Evolutionary conservation across 2,797 vertebrate species (phyloP), one percentile per base, ranked within the genome.

Genomic region (Oophaga sylvatica): DNA sequence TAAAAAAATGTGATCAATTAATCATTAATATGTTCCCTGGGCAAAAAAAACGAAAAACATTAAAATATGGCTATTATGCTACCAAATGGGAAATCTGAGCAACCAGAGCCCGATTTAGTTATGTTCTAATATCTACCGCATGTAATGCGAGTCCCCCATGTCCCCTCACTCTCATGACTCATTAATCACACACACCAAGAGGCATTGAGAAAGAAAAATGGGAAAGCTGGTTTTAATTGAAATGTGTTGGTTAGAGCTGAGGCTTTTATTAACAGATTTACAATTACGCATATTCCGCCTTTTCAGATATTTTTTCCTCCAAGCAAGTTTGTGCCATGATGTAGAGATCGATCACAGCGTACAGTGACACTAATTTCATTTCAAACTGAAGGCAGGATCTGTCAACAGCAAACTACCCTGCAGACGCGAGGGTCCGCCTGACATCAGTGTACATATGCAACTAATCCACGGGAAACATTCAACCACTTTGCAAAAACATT

Each of bases 121-220:
- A 53, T 53, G 48, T 2, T 53, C 48, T 11, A 11, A n/a, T 48
- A n/a, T 13, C 73, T 22, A 48, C 0, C 41, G 53, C 45, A 73
- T 45, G 71, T 48, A 76, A 4, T 76, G 45, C 41, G 73, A 76
- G 73, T 76, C 73, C 73, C 73, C 73, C 48, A 45, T 6, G 73
- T 53, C 45, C 73, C 73, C 73, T 22, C 45, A 76, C 73, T 45
- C 71, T 53, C 45, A 76, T 5, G 45, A 53, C 73, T 76, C 73
- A 73, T 73, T 48, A 76, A 76, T 76, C 73, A 48, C 73, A 45
- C 35, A 76, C 20, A 76, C 73, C 73, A 76, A 53, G 73, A 41
- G 0, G 11, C 12, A 76, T 6, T 76, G 2, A 53, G 16, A 17
- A 12, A 53, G 22, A n/a, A 7, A 22, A 45, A 45, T 45, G 73